Evolutionary conservation across 1,140 invertebrate genomes (phyloP), one percentile per base, ranked within the genome.

Genomic region (Drosophila melanica): DNA sequence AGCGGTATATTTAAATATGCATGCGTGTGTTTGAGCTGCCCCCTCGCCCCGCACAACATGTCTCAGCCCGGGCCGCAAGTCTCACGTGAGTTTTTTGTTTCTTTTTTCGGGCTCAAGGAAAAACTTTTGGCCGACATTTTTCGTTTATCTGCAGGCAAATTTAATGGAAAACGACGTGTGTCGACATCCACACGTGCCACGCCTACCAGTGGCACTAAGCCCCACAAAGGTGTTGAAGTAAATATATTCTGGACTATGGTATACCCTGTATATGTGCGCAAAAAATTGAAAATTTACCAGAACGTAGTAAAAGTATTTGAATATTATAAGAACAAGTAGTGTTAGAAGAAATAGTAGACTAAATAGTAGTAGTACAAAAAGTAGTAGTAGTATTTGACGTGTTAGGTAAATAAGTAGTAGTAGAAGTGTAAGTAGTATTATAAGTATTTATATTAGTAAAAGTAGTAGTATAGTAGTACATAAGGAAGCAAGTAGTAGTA

Each of bases 151-250:
- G 64, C 73, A 64, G 77, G 84, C 65, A 89, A 89, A 89, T 89
- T 89, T 84, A 89, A 89, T 89, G 79, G 74, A 77, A 75, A 75
- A 67, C 77, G 79, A 87, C 84, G 77, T 87, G 84, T 64, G 68
- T 65, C 44, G 50, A 74, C 35, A 63, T 62, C 50, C 50, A 63
- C 42, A 69, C 63, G 23, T 12, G 44, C 66, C 59, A 71, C 68
- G 65, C 66, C 71, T 55, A 68, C 71, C 14, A 18, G 9, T 12
- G 9, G 20, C 37, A 23, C 23, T 48, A 33, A 73, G 58, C 65
- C 42, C 57, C 58, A 30, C 11, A 41, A 58, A 33, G 20, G 37
- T 30, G 27, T 37, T 30, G 16, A 18, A 16, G 16, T 23, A 4
- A 10, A 33, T 5, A 39, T 4, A 33, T 0, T 45, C 3, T 10